phyloP scores from a whole-genome alignment of 2,888 invertebrate genomes.

The Thecophora atra region DNA sequence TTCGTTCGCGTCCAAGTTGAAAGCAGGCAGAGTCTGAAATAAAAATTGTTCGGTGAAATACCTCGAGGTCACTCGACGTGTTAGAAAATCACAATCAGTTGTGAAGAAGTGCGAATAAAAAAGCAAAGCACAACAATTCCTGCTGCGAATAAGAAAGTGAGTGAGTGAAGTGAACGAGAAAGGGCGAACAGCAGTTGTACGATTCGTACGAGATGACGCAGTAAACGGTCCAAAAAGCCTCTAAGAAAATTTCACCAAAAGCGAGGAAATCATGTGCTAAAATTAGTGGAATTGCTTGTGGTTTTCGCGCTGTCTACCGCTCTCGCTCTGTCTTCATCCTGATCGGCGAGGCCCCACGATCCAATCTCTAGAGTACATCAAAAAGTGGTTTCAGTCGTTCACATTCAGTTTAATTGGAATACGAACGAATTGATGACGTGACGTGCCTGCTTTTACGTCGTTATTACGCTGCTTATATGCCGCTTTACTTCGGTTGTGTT shows the following conservation, averaged over 20 bases:
- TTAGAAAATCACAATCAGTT: slow-evolving; percentile 40
- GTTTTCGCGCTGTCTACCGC: slow-evolving; percentile 19
- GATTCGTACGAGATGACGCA: slow-evolving; percentile 32
- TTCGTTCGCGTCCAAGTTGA: slow-evolving; percentile 66
- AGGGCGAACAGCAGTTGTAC: slow-evolving; percentile 19
- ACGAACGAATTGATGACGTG: slow-evolving; percentile 49
- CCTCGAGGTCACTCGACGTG: slow-evolving; percentile 64
- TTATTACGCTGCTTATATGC: slow-evolving; percentile 37
- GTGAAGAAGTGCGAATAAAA: slow-evolving; percentile 39
- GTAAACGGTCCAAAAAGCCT: slow-evolving; percentile 8
- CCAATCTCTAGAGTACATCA: neutral
- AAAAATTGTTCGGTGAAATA: slow-evolving; percentile 62
- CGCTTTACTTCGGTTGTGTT: slow-evolving; percentile 22
- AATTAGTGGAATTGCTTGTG: slow-evolving; percentile 36
- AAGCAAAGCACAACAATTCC: slow-evolving; percentile 31
- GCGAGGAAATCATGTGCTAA: slow-evolving; percentile 34
- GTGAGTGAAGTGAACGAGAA: slow-evolving; percentile 10
- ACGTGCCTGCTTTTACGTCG: slow-evolving; percentile 39
- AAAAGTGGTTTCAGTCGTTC: slow-evolving; percentile 15
- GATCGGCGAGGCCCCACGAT: neutral
- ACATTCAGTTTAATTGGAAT: slow-evolving; percentile 31
- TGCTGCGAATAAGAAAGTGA: neutral
- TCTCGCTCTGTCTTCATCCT: neutral
- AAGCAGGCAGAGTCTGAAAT: slow-evolving; percentile 64
- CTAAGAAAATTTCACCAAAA: slow-evolving; percentile 8